phyloP scores from a whole-genome alignment of 92 coral and sea anemone genomes.

The Zoanthus gigantus region DNA sequence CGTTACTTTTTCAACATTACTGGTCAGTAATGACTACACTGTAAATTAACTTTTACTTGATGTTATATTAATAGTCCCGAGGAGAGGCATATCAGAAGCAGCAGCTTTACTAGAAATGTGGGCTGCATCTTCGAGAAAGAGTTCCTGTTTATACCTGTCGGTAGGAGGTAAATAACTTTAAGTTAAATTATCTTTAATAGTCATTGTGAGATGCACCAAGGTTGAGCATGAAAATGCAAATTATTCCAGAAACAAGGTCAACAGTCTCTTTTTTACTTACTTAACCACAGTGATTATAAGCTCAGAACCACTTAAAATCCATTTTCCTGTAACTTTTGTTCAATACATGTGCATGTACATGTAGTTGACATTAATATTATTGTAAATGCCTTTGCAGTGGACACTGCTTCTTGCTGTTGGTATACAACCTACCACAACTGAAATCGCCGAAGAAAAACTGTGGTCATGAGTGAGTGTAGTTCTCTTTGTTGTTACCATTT shows the following conservation, averaged over 20 bases:
- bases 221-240: not conserved
- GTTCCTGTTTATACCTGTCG: conserved; percentile 58
- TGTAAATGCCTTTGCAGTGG: conserved; percentile 21
- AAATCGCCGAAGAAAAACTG: not conserved
- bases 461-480: conserved; percentile 11
- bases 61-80: conserved; percentile 19
- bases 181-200: not conserved
- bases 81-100: conserved; percentile 51
- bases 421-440: conserved; percentile 20
- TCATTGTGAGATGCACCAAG: not conserved
- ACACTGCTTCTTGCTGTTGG: conserved; percentile 41
- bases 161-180: conserved; percentile 43
- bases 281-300: conserved; percentile 4
- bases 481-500: not conserved
- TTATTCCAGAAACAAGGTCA: not conserved
- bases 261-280: not conserved
- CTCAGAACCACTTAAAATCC: not conserved
- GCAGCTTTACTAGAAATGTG: conserved; percentile 50
- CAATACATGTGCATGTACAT: conserved; percentile 4
- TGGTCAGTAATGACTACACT: not conserved
- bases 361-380: conserved; percentile 3
- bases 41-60: conserved; percentile 1
- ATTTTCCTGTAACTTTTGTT: not conserved
- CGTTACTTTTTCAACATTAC: not conserved
- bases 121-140: conserved; percentile 53